These are phyloP conservation scores for Bubo bubo DNA, from an alignment of 2,113 vertebrate genomes.

Conservation along the genomic window DNA sequence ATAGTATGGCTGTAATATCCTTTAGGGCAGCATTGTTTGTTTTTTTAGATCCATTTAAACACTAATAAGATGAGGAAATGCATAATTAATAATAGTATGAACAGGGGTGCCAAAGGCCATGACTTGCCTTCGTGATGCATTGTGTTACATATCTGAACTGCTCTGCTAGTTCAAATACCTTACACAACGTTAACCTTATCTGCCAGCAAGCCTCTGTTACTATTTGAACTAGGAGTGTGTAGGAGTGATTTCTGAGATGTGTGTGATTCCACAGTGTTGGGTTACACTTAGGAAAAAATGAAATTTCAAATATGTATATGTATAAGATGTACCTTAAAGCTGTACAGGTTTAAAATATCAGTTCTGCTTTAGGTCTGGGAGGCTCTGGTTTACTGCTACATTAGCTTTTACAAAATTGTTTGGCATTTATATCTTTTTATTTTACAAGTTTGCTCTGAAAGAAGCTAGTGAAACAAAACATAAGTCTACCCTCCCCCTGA, in stretches of 20 bases:
- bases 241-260: background rate
- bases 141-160: conserved; percentile 9
- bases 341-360: conserved; percentile 20
- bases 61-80: conserved; percentile 38
- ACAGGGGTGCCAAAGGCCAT: background rate
- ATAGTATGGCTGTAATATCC: background rate
- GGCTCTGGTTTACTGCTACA: conserved; percentile 33
- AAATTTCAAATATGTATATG: background rate
- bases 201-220: background rate
- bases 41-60: conserved; percentile 14
- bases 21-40: conserved; percentile 5
- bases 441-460: conserved; percentile 69
- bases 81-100: conserved; percentile 6
- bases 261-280: background rate
- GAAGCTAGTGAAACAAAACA: conserved; percentile 63
- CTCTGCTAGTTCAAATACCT: conserved; percentile 1
- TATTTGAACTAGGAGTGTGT: conserved; percentile 6
- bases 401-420: conserved; percentile 62
- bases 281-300: conserved; percentile 29
- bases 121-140: background rate
- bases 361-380: conserved; percentile 22
- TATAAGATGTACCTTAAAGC: background rate
- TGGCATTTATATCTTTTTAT: conserved; percentile 56
- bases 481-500: conserved; percentile 33
- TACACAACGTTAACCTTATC: conserved; percentile 13